Percentiles rank a stretch among this genome's conserved stretches.
phyloP scores from a whole-genome alignment of 2,888 invertebrate genomes.

The Aleiodes leptofemur region DNA sequence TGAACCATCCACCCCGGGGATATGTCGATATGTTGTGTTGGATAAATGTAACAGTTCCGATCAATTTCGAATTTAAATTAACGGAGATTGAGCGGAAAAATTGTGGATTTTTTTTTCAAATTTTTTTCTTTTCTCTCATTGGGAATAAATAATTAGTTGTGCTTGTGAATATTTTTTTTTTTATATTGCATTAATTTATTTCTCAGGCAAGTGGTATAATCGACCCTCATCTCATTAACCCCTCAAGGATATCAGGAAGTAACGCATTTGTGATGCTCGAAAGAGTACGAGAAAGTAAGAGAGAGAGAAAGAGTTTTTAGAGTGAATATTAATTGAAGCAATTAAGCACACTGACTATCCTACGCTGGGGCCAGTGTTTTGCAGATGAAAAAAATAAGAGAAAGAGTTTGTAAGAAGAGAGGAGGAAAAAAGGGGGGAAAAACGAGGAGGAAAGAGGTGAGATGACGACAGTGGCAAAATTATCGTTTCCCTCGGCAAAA shows the following conservation, averaged over 20 bases:
- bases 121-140: conserved; percentile 21
- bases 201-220: conserved; percentile 18
- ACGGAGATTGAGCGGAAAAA: background rate
- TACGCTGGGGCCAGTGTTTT: no score
- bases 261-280: conserved; percentile 33
- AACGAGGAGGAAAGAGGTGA: conserved; percentile 41
- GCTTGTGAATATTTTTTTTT: conserved; percentile 3
- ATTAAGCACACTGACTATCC: conserved; percentile 57
- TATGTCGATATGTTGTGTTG: no score
- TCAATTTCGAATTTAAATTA: no score
- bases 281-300: background rate
- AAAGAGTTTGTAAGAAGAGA: conserved; percentile 31
- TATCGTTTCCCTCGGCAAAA: conserved; percentile 50
- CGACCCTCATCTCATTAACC: conserved; percentile 40
- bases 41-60: no score
- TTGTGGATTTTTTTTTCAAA: conserved; percentile 23
- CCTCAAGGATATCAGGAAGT: conserved; percentile 43
- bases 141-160: conserved; percentile 4
- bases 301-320: conserved; percentile 11
- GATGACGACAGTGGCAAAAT: conserved; percentile 54
- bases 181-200: background rate
- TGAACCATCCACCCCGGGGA: background rate
- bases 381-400: background rate
- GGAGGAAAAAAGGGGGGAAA: conserved; percentile 49
- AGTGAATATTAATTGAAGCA: conserved; percentile 59